These are phyloP conservation scores for Siniperca scherzeri DNA, from an alignment of 2,797 vertebrate species.

Conservation along the genomic window DNA sequence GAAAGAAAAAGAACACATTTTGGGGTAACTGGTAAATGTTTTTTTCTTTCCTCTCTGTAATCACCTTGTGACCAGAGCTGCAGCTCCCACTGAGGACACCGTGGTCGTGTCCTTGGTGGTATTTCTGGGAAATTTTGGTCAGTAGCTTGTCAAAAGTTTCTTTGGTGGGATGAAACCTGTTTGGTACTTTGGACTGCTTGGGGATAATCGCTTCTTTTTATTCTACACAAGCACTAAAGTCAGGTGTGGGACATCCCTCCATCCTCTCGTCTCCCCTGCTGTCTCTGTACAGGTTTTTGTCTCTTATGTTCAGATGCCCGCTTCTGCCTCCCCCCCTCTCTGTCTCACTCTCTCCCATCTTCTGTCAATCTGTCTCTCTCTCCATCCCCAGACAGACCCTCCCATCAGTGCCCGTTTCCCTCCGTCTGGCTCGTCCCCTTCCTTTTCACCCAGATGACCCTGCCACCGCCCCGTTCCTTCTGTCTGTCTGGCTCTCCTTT, in stretches of 20 bases:
- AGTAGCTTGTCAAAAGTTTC: neutral
- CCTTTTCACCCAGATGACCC: conserved; percentile 76
- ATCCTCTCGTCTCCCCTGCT: neutral
- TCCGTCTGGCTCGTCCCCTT: conserved; percentile 75
- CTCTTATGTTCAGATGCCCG: neutral
- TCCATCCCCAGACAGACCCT: conserved; percentile 65
- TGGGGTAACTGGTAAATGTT: neutral
- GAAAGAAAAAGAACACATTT: neutral
- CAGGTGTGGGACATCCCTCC: conserved; percentile 27
- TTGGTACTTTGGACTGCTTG: neutral
- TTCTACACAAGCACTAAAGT: neutral
- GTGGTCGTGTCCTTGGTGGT: conserved; percentile 7
- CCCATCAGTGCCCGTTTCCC: conserved; percentile 66
- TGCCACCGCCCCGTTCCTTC: conserved; percentile 66
- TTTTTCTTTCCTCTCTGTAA: conserved; percentile 6
- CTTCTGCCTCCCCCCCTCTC: conserved; percentile 10
- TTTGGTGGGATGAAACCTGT: neutral
- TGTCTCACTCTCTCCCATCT: conserved; percentile 49
- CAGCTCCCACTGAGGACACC: neutral
- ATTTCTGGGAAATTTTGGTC: conserved; percentile 8
- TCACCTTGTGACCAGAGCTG: conserved; percentile 6
- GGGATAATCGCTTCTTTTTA: neutral
- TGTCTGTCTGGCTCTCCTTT: conserved; percentile 72
- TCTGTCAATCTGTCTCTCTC: conserved; percentile 60
- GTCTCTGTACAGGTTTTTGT: conserved; percentile 38